Evolutionary conservation across 37 sponge, comb jelly and placozoan species (phyloP).

Genomic region (Tethya wilhelma): DNA sequence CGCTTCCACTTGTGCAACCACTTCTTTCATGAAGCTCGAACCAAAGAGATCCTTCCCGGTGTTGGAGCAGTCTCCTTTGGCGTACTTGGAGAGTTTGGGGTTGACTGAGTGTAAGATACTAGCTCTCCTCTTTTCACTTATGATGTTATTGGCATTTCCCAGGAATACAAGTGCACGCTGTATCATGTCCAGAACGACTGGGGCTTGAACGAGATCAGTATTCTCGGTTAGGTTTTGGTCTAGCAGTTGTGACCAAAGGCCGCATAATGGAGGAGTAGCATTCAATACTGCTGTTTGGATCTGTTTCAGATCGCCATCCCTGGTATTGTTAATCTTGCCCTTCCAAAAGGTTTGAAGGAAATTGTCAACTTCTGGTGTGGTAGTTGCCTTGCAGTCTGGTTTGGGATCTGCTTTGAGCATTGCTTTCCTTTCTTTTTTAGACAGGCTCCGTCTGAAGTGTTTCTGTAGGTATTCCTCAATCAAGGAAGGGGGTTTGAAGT

Average conservation of each 20-base stretch:
- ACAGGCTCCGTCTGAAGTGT: background rate
- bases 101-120: background rate
- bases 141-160: background rate
- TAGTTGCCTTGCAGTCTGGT: background rate
- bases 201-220: background rate
- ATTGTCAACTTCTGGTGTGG: background rate
- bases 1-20: conserved; percentile 2
- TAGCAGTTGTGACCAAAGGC: conserved; percentile 1
- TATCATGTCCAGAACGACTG: conserved; percentile 2
- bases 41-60: background rate
- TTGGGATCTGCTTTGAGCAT: conserved; percentile 5
- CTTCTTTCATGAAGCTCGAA: background rate
- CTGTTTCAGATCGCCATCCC: conserved; percentile 5
- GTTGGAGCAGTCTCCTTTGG: conserved; percentile 1
- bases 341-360: background rate
- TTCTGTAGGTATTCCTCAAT: background rate
- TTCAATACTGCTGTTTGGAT: conserved; percentile 4
- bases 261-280: background rate
- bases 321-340: background rate
- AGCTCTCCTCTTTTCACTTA: background rate
- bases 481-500: background rate
- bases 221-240: too few relatives aligned
- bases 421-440: conserved; percentile 14
- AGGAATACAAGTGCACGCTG: conserved; percentile 2
- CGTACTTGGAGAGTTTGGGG: conserved; percentile 3